Evolutionary conservation across 2,113 vertebrate genomes (phyloP), one percentile per base, ranked within the genome.

Genomic region (Genyomyrus donnyi): DNA sequence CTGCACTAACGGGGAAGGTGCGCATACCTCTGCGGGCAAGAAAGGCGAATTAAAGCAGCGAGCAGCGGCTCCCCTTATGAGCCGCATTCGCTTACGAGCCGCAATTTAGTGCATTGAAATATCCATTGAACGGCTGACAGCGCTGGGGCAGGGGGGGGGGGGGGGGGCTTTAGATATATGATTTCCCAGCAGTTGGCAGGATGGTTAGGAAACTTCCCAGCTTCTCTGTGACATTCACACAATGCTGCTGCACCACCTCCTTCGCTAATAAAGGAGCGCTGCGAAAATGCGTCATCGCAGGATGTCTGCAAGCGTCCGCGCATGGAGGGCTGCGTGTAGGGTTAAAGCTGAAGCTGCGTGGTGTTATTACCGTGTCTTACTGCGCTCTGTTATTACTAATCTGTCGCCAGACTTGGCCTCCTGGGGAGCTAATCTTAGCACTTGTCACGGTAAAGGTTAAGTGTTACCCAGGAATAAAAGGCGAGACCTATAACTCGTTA

Each of bases 51-150:
- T 88, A 88, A 91, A 83, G 90, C 53, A 88, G 90, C 89, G 70
- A 88, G 90, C 70, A 50, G 77, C 45, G 88, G 62, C 27, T 48
- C 90, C 92, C 86, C 66, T 92, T 35, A 19, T 42, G 70, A 77
- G 35, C 31, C 15, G 1, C 15, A 19, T 35, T n/a, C 31, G 6
- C 13, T 42, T 80, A 58, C 66, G 49, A 53, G 45, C 85, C 91
- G 89, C 90, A 89, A 90, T 93, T 90, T 90, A 91, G 90, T 90
- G 89, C 91, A 91, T 90, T 88, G 90, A 91, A 89, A 91, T 89
- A 80, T 89, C 91, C 90, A 90, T 90, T 89, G 56, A 62, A 62
- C 24, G 56, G 24, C 90, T 91, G 91, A 80, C 70, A 83, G n/a
- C 13, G 3, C n/a, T 3, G 62, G 58, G 42, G 39, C 2, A 7